phyloP scores from a whole-genome alignment of 2,113 vertebrate species.

The Hylia prasina region DNA sequence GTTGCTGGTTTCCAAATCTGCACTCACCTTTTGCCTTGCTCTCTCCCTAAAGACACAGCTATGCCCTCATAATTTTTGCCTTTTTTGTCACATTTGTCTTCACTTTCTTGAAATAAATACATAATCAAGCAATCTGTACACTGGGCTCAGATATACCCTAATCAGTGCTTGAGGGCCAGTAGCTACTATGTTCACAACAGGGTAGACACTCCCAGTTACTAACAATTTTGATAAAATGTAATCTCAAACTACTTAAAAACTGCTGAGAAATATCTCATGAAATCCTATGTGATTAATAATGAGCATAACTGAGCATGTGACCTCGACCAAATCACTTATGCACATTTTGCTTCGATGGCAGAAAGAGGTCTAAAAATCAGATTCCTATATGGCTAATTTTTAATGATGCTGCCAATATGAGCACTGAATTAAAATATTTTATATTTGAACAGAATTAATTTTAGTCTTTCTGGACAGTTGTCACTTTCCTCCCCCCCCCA shows the following conservation, averaged over 20 bases:
- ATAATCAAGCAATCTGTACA: background rate
- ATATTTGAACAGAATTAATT: background rate
- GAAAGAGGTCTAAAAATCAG: background rate
- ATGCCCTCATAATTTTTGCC: background rate
- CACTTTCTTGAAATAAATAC: background rate
- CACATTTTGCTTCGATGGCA: background rate
- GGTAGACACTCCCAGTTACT: background rate
- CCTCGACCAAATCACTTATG: background rate
- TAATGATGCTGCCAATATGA: background rate
- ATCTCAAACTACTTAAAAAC: background rate
- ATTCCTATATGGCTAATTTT: background rate
- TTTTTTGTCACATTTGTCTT: background rate
- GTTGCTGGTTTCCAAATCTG: background rate
- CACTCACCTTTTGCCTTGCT: background rate
- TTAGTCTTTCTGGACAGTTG: background rate
- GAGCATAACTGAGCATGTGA: background rate
- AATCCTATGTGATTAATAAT: background rate
- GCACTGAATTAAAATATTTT: background rate
- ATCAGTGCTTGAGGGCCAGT: background rate
- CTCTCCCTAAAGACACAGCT: background rate
- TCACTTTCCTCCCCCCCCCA: fast-evolving
- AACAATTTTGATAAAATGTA: background rate
- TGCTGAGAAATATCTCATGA: background rate
- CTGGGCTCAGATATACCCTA: background rate
- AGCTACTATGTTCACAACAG: background rate